Conservation (phyloP, 2,888 invertebrate species). For the Invenusta paracnida region DNA sequence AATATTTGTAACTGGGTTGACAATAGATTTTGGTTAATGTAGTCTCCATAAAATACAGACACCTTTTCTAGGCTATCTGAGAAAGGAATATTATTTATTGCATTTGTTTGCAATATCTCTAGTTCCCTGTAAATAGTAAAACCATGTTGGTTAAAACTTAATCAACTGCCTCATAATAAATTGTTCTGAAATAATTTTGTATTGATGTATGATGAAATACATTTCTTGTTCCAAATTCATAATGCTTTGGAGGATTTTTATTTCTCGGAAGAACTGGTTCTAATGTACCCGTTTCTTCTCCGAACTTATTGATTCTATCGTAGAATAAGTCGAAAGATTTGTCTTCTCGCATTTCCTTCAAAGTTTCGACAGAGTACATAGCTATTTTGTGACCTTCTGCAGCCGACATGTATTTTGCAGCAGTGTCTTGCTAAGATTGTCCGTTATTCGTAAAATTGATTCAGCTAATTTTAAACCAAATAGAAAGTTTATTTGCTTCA, state of each 20-base stretch:
- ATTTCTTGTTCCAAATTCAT: neutral
- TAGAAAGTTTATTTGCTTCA: too few species aligned
- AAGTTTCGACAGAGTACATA: too few species aligned
- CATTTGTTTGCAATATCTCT: neutral
- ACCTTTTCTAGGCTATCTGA: neutral
- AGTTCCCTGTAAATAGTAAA: conserved; percentile 8
- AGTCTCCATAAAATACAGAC: neutral
- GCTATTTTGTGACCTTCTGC: neutral
- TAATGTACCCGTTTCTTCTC: too few species aligned
- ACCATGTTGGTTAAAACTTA: neutral
- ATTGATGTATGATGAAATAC: neutral
- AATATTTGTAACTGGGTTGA: neutral
- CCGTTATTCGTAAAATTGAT: neutral
- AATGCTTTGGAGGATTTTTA: neutral
- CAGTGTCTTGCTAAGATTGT: neutral
- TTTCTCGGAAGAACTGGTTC: too few species aligned
- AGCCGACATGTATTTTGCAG: neutral
- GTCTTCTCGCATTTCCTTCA: too few species aligned
- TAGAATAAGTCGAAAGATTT: too few species aligned
- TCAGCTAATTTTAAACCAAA: neutral
- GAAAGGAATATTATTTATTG: neutral
- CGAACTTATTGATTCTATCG: too few species aligned
- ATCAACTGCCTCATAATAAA: neutral
- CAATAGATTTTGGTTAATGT: conserved; percentile 4
- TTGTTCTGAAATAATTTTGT: neutral